Percentiles rank a stretch among this genome's conserved stretches.
Conservation (phyloP, 1,140 invertebrate species). For the Steinernema khuongi region DNA sequence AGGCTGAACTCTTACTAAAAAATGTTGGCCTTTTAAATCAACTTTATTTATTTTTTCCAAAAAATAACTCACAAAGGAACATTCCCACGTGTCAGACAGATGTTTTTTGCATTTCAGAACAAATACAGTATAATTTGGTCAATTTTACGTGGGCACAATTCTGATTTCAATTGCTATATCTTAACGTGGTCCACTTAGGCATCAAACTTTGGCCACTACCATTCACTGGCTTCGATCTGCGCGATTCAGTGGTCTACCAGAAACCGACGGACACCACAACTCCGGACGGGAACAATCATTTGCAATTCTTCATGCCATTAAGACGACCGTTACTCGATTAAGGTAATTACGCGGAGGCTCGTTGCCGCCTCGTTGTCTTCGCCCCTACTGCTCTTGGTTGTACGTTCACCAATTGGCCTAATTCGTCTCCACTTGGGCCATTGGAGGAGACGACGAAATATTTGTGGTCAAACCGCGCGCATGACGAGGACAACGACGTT, state of each 20-base stretch:
- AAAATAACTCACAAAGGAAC: too few species aligned
- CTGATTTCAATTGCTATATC: too few species aligned
- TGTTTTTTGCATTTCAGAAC: too few species aligned
- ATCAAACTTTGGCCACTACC: too few species aligned
- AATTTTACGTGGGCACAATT: too few species aligned
- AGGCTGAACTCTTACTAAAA: too few species aligned
- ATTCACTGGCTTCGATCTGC: constrained; percentile 1
- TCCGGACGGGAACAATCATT: neutral
- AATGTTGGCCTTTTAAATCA: too few species aligned
- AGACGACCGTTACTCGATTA: constrained; percentile 16
- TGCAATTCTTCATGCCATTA: constrained; percentile 13
- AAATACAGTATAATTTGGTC: too few species aligned
- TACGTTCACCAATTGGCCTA: constrained; percentile 4
- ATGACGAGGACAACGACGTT: neutral
- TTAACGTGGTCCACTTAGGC: too few species aligned
- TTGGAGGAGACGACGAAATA: neutral
- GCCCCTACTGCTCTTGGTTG: neutral
- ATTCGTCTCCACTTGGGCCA: constrained; percentile 1
- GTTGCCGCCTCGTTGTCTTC: neutral
- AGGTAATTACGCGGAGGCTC: constrained; percentile 10
- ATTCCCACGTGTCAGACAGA: too few species aligned
- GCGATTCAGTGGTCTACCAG: constrained; percentile 27
- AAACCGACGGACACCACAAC: constrained; percentile 25
- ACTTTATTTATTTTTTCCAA: too few species aligned
- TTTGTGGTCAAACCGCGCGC: neutral